A percentile compares a stretch with the other conserved stretches of the same genome.
Conservation (phyloP, 2,888 invertebrate species). For the Anthoptus insignis region DNA sequence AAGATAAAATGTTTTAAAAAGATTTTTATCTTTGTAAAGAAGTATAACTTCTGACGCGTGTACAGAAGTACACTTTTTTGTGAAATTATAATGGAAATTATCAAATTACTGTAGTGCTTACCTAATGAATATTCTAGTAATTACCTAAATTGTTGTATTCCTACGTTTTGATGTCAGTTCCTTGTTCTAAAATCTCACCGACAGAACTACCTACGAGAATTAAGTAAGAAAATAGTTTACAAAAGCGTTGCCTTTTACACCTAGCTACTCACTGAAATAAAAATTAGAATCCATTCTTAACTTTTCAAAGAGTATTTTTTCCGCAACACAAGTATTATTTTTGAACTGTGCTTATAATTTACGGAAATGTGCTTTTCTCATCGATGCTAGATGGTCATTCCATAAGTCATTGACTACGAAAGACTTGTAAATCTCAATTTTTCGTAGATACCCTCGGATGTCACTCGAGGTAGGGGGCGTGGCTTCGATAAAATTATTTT, state of each 20-base stretch:
- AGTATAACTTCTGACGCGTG: too few relatives aligned
- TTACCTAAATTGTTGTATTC: not conserved
- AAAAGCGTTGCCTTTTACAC: too few relatives aligned
- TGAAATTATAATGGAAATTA: not conserved
- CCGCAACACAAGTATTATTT: not conserved
- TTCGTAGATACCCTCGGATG: slow-evolving; percentile 32
- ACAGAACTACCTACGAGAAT: not conserved
- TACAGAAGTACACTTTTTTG: too few relatives aligned
- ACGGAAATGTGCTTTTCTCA: not conserved
- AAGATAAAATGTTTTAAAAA: too few relatives aligned
- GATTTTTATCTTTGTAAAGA: too few relatives aligned
- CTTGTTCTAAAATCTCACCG: not conserved
- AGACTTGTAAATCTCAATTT: slow-evolving; percentile 38
- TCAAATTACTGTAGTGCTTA: not conserved
- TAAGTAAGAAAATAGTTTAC: not conserved
- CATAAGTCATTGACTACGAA: slow-evolving; percentile 27
- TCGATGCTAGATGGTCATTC: slow-evolving; percentile 16
- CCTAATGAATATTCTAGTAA: too few relatives aligned
- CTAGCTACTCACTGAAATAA: not conserved
- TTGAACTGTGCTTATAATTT: not conserved
- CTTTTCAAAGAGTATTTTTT: too few relatives aligned
- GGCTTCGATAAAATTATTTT: slow-evolving; percentile 51
- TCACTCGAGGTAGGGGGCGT: slow-evolving; percentile 49
- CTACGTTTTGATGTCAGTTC: not conserved
- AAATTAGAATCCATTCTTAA: not conserved